A percentile compares a stretch with the other conserved stretches of the same genome.
Conservation (phyloP, 1,140 invertebrate species). For the Brachionus rotundiformis region DNA sequence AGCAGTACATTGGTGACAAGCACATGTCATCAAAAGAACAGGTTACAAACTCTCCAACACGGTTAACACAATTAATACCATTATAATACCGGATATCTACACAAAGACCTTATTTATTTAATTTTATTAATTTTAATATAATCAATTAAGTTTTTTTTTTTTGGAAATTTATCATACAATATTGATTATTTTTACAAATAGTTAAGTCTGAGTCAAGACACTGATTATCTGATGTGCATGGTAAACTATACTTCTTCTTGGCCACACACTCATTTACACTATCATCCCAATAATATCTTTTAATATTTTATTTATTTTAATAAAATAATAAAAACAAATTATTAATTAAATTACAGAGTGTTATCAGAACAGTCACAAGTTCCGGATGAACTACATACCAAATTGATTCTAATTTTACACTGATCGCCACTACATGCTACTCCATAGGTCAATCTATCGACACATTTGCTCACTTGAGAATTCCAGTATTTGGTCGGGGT, state of each 20-base stretch:
- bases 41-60: not conserved
- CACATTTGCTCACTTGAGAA: not conserved
- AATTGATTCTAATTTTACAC: not conserved
- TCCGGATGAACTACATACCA: not conserved
- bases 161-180: not conserved
- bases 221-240: not conserved
- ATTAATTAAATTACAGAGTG: not conserved
- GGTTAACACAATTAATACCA: not conserved
- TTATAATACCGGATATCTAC: not conserved
- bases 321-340: not conserved
- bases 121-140: not conserved
- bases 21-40: not conserved
- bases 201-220: not conserved
- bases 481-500: not conserved
- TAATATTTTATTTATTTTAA: no score
- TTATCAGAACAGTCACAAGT: not conserved
- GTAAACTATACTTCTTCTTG: not conserved
- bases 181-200: not conserved
- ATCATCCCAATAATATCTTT: not conserved
- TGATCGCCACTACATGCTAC: not conserved
- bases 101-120: not conserved
- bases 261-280: not conserved
- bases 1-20: not conserved
- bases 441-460: not conserved
- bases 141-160: not conserved